phyloP scores from a whole-genome alignment of 2,797 vertebrate species.

The Chromis chromis region DNA sequence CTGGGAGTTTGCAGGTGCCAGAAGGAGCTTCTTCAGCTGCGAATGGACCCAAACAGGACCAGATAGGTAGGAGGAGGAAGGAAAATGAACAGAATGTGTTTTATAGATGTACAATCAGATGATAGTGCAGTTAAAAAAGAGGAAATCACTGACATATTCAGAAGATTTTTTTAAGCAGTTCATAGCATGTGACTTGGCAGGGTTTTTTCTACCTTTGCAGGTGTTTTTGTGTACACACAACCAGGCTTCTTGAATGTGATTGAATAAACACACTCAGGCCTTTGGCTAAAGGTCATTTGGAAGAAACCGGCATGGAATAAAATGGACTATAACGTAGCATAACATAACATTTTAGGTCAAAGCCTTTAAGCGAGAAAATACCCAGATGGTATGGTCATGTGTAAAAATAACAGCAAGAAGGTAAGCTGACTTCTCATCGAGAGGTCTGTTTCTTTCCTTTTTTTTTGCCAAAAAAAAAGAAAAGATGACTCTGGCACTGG shows the following conservation, averaged over 20 bases:
- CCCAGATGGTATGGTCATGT: constrained; percentile 45
- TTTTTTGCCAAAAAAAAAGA: constrained; percentile 20
- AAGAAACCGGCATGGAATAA: constrained; percentile 69
- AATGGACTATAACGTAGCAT: constrained; percentile 67
- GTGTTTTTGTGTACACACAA: constrained; percentile 74
- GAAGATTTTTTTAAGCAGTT: constrained; percentile 40
- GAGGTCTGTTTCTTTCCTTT: constrained; percentile 21
- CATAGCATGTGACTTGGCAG: constrained; percentile 11
- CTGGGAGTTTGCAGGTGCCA: constrained; percentile 98
- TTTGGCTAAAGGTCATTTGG: constrained; percentile 70
- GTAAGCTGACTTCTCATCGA: constrained; percentile 49
- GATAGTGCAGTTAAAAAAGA: constrained; percentile 26
- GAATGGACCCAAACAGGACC: constrained; percentile 74
- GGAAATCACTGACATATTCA: constrained; percentile 25
- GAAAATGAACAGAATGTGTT: constrained; percentile 53
- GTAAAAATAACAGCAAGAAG: constrained; percentile 59
- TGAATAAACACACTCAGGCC: constrained; percentile 72
- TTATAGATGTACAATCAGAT: constrained; percentile 42
- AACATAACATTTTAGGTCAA: constrained; percentile 62
- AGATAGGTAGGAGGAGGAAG: constrained; percentile 21
- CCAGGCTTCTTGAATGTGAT: constrained; percentile 63
- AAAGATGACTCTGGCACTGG: constrained; percentile 25
- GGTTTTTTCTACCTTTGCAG: constrained; percentile 19
- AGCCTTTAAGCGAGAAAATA: constrained; percentile 40
- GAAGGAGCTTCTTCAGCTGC: constrained; percentile 99